phyloP scores from a whole-genome alignment of 1,140 invertebrate species.

The Euura lappo region DNA sequence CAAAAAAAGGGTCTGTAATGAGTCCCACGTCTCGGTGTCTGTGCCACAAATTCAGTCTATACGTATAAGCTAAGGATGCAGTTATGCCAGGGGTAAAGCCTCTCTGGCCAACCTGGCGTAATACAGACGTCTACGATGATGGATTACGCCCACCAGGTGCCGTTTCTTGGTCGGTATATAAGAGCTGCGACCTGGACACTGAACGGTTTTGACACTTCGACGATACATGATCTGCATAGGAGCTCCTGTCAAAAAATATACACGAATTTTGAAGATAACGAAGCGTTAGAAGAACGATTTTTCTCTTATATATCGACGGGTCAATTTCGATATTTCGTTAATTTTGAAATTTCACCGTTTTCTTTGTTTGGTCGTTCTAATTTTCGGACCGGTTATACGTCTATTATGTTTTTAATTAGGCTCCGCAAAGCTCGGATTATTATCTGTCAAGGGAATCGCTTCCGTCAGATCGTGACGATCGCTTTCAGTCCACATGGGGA shows the following conservation, averaged over 20 bases:
- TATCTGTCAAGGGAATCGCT: neutral
- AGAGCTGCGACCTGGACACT: neutral
- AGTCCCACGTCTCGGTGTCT: too few relatives aligned
- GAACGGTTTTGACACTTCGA: neutral
- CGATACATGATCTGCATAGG: neutral
- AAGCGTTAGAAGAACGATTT: too few relatives aligned
- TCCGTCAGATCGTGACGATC: neutral
- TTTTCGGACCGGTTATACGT: too few relatives aligned
- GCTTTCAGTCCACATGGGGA: neutral
- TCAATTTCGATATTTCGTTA: too few relatives aligned
- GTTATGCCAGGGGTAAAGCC: neutral
- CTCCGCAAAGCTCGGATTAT: neutral
- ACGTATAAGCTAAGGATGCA: too few relatives aligned
- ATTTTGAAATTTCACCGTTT: too few relatives aligned
- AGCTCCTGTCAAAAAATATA: too few relatives aligned
- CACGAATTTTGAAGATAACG: too few relatives aligned
- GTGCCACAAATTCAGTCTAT: too few relatives aligned
- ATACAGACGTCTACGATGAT: constrained; percentile 1
- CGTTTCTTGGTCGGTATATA: neutral
- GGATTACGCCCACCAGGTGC: constrained; percentile 1
- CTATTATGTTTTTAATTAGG: neutral
- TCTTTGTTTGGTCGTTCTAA: too few relatives aligned
- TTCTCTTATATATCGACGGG: too few relatives aligned
- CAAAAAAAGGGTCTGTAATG: too few relatives aligned
- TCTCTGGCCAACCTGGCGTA: neutral